These are phyloP conservation scores for Tryphoninae sp. DNA, from an alignment of 2,888 invertebrate genomes.

Conservation along the genomic window DNA sequence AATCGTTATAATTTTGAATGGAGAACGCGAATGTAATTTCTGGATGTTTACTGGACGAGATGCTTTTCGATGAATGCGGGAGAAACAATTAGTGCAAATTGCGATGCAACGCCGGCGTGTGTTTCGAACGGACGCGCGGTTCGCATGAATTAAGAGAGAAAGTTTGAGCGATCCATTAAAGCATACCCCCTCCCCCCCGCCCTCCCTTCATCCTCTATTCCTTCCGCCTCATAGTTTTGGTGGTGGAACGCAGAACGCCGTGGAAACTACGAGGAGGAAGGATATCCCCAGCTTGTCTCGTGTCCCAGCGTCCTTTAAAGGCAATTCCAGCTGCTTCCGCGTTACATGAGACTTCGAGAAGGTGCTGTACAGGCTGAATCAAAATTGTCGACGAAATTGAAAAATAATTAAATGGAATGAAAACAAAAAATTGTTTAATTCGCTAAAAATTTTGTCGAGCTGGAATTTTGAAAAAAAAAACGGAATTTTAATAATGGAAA, in stretches of 20 bases:
- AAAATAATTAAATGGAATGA: not conserved
- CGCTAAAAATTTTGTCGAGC: not conserved
- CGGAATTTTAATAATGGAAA: too few relatives aligned
- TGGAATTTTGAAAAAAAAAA: too few relatives aligned
- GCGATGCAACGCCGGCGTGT: not conserved
- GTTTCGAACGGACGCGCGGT: constrained; percentile 10
- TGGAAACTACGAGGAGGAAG: constrained; percentile 21
- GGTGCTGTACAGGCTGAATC: constrained; percentile 41
- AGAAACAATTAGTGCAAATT: constrained; percentile 32
- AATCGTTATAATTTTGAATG: too few relatives aligned
- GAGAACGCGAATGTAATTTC: not conserved
- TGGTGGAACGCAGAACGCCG: constrained; percentile 24
- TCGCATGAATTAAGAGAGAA: constrained; percentile 42
- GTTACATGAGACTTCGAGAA: constrained; percentile 31
- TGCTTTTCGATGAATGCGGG: constrained; percentile 11
- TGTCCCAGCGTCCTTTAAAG: constrained; percentile 47
- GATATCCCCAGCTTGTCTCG: constrained; percentile 15
- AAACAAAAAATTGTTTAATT: not conserved
- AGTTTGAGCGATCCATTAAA: constrained; percentile 56
- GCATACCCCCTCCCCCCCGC: too few relatives aligned
- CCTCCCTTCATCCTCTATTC: too few relatives aligned
- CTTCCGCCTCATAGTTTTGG: not conserved
- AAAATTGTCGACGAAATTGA: not conserved
- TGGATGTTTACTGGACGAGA: not conserved
- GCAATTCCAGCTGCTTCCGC: constrained; percentile 59